Evolutionary conservation across 2,113 vertebrate species (phyloP), one percentile per base, ranked within the genome.

Genomic region (Coryphaenoides rupestris): DNA sequence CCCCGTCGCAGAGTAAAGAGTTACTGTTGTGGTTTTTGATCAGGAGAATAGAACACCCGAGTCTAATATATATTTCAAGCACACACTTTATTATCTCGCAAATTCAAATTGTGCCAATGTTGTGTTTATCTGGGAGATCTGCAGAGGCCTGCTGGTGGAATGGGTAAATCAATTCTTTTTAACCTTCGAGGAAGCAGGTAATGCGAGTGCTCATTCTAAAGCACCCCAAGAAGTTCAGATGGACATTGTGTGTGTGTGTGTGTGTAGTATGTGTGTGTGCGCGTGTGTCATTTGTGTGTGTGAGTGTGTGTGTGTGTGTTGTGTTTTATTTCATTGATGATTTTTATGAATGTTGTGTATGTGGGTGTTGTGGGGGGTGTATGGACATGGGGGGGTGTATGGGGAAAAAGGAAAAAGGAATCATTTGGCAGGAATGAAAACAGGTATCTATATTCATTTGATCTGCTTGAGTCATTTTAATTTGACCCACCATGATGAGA

Each of bases 151-250:
- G 74, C 66, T 62, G 65, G 70, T 61, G 59, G 59, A 24, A 66
- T 69, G 68, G 75, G 46, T 15, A 74, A 78, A 60, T 72, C 62
- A 82, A 84, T 61, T 72, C 58, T 78, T 83, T 85, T n/a, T n/a
- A n/a, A 82, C 79, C 83, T 84, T 83, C 74, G 61, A 49, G 21
- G 65, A 73, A 80, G 69, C 58, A 68, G 64, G 65, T 70, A 67
- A 74, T 66, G 74, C 40, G 75, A 73, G 65, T 70, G 14, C 60
- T 23, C 15, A 60, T 63, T 62, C 45, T 45, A 28, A 71, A 71
- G 47, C 0, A 58, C 19, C 9, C 9, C 21, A 62, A 58, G 46
- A 62, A 33, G 60, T 49, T 68, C 46, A 47, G 22, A 68, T 62
- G 60, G 23, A 75, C 55, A 62, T 70, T 7, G 49, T 62, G 58